phyloP scores from a whole-genome alignment of 2,888 invertebrate genomes.

The Pandemis cinnamomeana region DNA sequence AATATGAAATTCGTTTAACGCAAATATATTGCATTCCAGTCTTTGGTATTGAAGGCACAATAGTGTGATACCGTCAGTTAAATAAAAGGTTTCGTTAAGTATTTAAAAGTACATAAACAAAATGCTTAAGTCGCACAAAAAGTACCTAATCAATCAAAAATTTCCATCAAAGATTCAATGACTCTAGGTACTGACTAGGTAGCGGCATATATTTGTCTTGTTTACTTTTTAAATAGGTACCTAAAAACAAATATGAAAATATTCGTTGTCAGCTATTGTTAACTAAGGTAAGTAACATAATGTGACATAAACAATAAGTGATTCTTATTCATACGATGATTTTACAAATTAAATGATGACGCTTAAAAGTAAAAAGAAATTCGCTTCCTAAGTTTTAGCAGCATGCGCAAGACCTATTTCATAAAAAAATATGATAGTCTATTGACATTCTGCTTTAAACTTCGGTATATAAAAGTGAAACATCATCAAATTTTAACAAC shows the following conservation, averaged over 20 bases:
- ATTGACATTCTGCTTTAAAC: background rate
- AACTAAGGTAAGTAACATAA: background rate
- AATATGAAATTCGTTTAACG: slow-evolving; percentile 43
- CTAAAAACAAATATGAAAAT: slow-evolving; percentile 29
- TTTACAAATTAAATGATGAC: slow-evolving; percentile 5
- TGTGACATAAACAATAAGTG: background rate
- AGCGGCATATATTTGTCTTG: background rate
- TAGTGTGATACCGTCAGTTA: slow-evolving; percentile 35
- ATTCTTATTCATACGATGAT: slow-evolving; percentile 7
- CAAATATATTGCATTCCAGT: slow-evolving; percentile 53
- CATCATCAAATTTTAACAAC: background rate
- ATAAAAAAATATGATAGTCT: background rate
- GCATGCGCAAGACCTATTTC: background rate
- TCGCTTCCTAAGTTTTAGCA: background rate
- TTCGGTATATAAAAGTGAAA: background rate
- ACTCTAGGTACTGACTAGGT: background rate
- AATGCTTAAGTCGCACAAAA: background rate
- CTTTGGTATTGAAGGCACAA: slow-evolving; percentile 59
- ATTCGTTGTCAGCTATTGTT: slow-evolving; percentile 17
- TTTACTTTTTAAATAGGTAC: background rate
- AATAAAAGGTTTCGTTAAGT: background rate
- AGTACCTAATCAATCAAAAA: background rate
- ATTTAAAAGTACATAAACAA: slow-evolving; percentile 1
- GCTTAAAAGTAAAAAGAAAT: background rate
- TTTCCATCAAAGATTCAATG: background rate